phyloP scores from a whole-genome alignment of 2,797 vertebrate species.

The Propithecus deckenii region DNA sequence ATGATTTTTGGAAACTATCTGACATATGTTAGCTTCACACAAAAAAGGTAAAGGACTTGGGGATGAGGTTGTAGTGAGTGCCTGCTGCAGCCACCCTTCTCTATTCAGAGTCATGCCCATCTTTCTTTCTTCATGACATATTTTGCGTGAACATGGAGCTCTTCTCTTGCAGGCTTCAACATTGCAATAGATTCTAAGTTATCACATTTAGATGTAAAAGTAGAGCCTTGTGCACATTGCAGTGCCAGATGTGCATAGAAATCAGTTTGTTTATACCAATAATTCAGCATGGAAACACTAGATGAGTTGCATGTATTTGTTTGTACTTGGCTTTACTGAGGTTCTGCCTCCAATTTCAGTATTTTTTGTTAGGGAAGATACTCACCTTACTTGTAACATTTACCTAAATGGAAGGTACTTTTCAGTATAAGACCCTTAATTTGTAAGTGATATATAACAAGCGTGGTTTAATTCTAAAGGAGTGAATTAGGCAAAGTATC shows the following conservation, averaged over 20 bases:
- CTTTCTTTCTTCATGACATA: not conserved
- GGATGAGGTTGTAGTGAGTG: not conserved
- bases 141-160: not conserved
- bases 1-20: not conserved
- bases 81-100: not conserved
- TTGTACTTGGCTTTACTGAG: conserved; percentile 9
- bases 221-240: not conserved
- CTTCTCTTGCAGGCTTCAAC: not conserved
- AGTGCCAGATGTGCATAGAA: not conserved
- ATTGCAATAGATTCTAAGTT: not conserved
- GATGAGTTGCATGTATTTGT: not conserved
- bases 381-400: not conserved
- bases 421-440: not conserved
- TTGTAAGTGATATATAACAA: not conserved
- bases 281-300: not conserved
- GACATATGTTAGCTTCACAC: not conserved
- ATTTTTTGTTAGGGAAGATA: not conserved
- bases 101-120: not conserved
- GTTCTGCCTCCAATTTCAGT: not conserved
- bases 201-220: not conserved
- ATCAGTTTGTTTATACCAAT: not conserved
- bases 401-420: not conserved
- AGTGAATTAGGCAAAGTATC: not conserved
- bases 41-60: not conserved
- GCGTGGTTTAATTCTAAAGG: conserved; percentile 25